These are phyloP conservation scores for Acanthoscelides obtectus DNA, from an alignment of 2,888 invertebrate species.

Conservation along the genomic window DNA sequence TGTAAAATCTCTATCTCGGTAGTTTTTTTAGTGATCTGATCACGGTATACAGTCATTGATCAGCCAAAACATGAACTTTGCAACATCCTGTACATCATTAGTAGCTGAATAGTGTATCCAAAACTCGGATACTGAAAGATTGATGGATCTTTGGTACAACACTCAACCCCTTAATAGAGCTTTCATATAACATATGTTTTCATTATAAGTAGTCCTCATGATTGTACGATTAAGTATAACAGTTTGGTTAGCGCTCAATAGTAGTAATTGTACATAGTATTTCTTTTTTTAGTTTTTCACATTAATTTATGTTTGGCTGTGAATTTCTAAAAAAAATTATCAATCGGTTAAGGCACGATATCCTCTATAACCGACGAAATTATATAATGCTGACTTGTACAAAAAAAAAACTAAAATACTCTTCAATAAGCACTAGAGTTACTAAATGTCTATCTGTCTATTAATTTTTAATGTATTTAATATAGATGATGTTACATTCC, in stretches of 20 bases:
- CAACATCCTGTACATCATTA: not conserved
- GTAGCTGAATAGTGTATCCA: not conserved
- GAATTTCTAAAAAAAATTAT: constrained; percentile 28
- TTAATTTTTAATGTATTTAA: constrained; percentile 5
- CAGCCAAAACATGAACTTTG: not conserved
- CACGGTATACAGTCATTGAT: too few relatives aligned
- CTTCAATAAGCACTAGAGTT: constrained; percentile 2
- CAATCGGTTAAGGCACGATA: constrained; percentile 3
- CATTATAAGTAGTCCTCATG: not conserved
- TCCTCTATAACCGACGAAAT: not conserved
- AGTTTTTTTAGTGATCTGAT: too few relatives aligned
- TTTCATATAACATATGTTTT: not conserved
- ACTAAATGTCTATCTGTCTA: constrained; percentile 7
- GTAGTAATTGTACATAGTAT: not conserved
- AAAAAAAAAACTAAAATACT: constrained; percentile 12
- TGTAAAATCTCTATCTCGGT: too few relatives aligned
- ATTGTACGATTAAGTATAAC: not conserved
- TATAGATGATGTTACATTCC: constrained; percentile 16
- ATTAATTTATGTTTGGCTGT: constrained; percentile 40
- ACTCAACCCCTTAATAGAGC: not conserved
- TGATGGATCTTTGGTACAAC: not conserved
- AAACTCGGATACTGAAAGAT: not conserved
- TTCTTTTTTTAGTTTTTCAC: constrained; percentile 9
- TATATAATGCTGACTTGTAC: constrained; percentile 10
- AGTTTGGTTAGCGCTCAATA: not conserved